phyloP scores from a whole-genome alignment of 2,888 invertebrate species.

The Metallyticus violacea region DNA sequence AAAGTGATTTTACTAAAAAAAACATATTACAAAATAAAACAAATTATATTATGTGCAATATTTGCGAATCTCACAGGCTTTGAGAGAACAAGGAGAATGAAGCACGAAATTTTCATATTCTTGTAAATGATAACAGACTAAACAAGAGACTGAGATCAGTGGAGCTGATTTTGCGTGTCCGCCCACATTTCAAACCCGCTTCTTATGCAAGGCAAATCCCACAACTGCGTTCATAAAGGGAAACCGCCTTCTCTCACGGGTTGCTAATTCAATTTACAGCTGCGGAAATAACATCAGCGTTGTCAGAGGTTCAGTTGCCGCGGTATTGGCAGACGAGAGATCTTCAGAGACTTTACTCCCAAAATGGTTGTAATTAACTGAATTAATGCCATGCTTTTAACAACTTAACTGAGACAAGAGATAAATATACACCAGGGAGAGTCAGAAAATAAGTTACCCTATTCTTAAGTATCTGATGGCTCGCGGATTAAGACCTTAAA shows the following conservation, averaged over 20 bases:
- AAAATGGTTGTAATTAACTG: constrained; percentile 6
- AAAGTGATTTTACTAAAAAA: too few relatives aligned
- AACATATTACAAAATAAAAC: too few relatives aligned
- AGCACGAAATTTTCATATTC: too few relatives aligned
- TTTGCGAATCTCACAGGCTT: too few relatives aligned
- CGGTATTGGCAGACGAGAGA: background rate
- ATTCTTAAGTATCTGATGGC: too few relatives aligned
- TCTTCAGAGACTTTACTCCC: background rate
- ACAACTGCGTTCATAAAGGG: background rate
- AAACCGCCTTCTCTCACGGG: background rate
- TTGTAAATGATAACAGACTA: too few relatives aligned
- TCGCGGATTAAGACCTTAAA: too few relatives aligned
- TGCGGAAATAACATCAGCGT: background rate
- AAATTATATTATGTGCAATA: too few relatives aligned
- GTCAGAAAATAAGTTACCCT: too few relatives aligned
- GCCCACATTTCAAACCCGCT: background rate
- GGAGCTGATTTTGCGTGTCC: background rate
- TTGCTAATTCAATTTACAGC: background rate
- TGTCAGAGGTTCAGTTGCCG: background rate
- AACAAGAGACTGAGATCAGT: too few relatives aligned
- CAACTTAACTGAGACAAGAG: background rate
- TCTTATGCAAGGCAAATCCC: background rate
- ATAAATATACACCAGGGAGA: background rate
- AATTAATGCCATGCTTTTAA: constrained; percentile 1
- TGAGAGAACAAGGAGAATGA: too few relatives aligned